Base-by-base conservation (phyloP, 2,797 vertebrate genomes). In the Lophotriccus pileatus region DNA sequence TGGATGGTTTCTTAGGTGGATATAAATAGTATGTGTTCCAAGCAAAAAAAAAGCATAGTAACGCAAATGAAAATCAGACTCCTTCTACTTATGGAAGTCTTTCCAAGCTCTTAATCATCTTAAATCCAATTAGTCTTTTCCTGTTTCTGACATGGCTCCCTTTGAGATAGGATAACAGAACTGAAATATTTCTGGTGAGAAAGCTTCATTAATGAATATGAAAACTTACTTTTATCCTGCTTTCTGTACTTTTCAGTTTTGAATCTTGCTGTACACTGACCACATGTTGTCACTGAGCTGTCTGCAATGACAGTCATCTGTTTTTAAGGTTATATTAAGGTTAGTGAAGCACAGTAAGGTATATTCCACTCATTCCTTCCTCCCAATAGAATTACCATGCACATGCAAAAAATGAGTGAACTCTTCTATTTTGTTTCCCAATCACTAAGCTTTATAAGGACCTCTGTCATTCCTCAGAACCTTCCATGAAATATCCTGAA, bases 71-170 rank as follows among this genome's bases (percentile, higher is more conserved):
- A 92, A 96, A 93, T 94, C 93, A 87, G 92, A 75, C 68, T 85
- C 78, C 22, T 87, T 84, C 64, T 93, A 59, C 92, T 95, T 93
- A 73, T 7, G 84, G 66, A 92, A 95, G 87, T 91, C 88, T 85
- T 93, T 77, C 62, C 69, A 91, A 89, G 84, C 91, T 91, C 79
- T 96, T 97, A 93, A 94, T 96, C 92, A 88, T 92, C 80, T 92
- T 91, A 91, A 94, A 96, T 92, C 92, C 89, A 94, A 88, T 95
- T 96, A 94, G 92, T 63, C 55, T 86, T 89, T 95, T 96, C 94
- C 94, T 97, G 92, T 93, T 91, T 82, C 83, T 95, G 91, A 83
- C 87, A 60, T 77, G 59, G 59, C 55, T 95, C 47, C 37, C 27
- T 95, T 93, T 86, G 84, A 95, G 92, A 84, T 79, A 59, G 84